Evolutionary conservation across 2,113 vertebrate species (phyloP), one percentile per base, ranked within the genome.

Genomic region (Garra rufa): DNA sequence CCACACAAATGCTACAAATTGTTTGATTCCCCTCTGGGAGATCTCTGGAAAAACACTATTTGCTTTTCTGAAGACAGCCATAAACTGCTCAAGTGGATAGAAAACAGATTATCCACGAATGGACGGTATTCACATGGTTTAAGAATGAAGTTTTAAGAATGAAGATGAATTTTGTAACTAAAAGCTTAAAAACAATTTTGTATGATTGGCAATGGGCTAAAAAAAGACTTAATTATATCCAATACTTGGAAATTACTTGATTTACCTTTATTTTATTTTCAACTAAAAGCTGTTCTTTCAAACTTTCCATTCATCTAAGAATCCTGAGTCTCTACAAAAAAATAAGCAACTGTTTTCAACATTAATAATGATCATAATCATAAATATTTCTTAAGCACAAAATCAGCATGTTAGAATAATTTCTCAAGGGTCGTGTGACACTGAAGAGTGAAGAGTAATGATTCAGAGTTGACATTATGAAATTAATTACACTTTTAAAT

Each of bases 61-160:
- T 34, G 48, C 6, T 55, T 43, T 74, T 76, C 74, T 67, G 14
- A 34, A 80, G 38, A 41, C 9, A 77, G 63, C 44, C 9, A 73
- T 63, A 73, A 84, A 79, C n/a, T 75, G 48, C 30, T 83, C 74
- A 76, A 38, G 50, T 67, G 55, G 61, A 50, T 17, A 9, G 69
- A 38, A 21, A 75, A 38, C 65, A 84, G 61, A 70, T 46, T 67
- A 77, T 38, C 34, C 41, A 43, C 69, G 24, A 34, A 70, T 28
- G 43, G 50, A 28, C 50, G 76, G 24, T 44, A 73, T 73, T 46
- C 41, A 26, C 6, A 70, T 5, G 4, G 67, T n/a, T n/a, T n/a
- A n/a, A n/a, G 52, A n/a, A 34, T 70, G 34, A 34, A n/a, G 67
- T 43, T 70, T 63, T 63, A 63, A 63, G 24, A 63, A 14, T 28